Base-by-base conservation (phyloP, 2,797 vertebrate species). In the Melanotaenia maccullochi region DNA sequence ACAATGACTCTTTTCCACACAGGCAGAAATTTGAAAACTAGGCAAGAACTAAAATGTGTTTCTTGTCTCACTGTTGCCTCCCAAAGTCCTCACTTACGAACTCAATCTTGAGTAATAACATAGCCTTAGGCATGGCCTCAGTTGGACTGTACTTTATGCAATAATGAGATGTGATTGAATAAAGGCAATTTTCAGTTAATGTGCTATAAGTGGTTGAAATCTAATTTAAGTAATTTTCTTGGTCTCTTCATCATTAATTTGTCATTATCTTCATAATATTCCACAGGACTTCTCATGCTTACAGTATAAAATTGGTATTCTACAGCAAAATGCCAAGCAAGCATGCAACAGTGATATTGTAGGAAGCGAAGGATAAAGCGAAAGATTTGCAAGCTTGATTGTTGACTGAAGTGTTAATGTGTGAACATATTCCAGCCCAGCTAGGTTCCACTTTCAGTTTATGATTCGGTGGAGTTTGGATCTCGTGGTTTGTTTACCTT, bases 111-210 rank as follows among this genome's bases (percentile, higher is more conserved):
- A 76, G 78, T 65, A 69, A 81, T 70, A 81, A 40, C 56, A 36
- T 60, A 63, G 66, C 63, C 81, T 40, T 6, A 35, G 73, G 70
- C 74, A 71, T 87, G 83, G 78, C 79, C 72, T 88, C 71, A 68
- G 63, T 79, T 83, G 67, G 76, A 87, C 85, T 89, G 71, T 73
- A 74, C 73, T 86, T 90, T 87, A 88, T 87, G 63, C 55, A 84
- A 87, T 88, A 82, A 85, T 68, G 77, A 81, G 76, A 83, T 78
- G 81, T 85, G 79, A 92, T 90, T 88, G 75, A 93, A 92, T 92
- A 82, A 87, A 85, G 85, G 70, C 82, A 87, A 85, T 90, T 90
- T 92, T 85, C 85, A 78, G 75, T 85, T 85, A 82, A 88, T 90
- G 82, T 82, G 81, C 84, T 82, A 73, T 88, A 92, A 92, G 86